phyloP scores from a whole-genome alignment of 2,888 invertebrate species.

The Ophion obscuratus region DNA sequence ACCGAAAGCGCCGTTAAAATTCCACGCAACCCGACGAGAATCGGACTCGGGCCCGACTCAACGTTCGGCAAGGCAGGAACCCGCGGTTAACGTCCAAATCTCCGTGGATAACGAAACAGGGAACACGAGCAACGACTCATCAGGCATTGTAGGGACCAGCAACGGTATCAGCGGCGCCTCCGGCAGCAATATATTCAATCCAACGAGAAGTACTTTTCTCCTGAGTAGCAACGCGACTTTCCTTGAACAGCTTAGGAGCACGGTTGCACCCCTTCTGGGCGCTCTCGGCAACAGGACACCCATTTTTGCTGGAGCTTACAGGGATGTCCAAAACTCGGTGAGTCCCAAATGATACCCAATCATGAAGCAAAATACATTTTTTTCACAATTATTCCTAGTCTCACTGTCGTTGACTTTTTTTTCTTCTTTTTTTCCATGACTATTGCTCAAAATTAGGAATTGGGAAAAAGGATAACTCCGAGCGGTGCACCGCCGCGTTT shows the following conservation, averaged over 20 bases:
- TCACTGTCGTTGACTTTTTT: not conserved
- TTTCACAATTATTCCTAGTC: not conserved
- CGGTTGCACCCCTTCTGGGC: slow-evolving; percentile 80
- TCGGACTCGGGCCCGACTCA: slow-evolving; percentile 60
- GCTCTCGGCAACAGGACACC: slow-evolving; percentile 79
- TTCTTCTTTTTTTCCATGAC: slow-evolving; percentile 7
- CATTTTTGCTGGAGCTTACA: slow-evolving; percentile 77
- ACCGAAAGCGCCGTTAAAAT: slow-evolving; percentile 73
- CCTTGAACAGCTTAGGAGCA: slow-evolving; percentile 80
- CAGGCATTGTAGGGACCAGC: slow-evolving; percentile 71
- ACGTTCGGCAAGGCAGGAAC: slow-evolving; percentile 77
- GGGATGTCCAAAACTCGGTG: slow-evolving; percentile 77
- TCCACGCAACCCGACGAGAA: slow-evolving; percentile 68
- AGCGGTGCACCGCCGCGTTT: slow-evolving; percentile 80
- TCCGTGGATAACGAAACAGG: slow-evolving; percentile 66
- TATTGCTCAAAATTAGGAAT: slow-evolving; percentile 74
- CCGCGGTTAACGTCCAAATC: slow-evolving; percentile 73
- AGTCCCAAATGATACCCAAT: slow-evolving; percentile 61
- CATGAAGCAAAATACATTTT: not conserved
- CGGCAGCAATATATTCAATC: slow-evolving; percentile 80
- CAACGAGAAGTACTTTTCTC: slow-evolving; percentile 76
- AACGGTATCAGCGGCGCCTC: slow-evolving; percentile 75
- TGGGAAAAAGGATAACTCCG: slow-evolving; percentile 78
- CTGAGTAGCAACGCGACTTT: slow-evolving; percentile 76
- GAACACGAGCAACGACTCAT: slow-evolving; percentile 60